Evolutionary conservation across 2,888 invertebrate species (phyloP).

Genomic region (Drosophila recens): DNA sequence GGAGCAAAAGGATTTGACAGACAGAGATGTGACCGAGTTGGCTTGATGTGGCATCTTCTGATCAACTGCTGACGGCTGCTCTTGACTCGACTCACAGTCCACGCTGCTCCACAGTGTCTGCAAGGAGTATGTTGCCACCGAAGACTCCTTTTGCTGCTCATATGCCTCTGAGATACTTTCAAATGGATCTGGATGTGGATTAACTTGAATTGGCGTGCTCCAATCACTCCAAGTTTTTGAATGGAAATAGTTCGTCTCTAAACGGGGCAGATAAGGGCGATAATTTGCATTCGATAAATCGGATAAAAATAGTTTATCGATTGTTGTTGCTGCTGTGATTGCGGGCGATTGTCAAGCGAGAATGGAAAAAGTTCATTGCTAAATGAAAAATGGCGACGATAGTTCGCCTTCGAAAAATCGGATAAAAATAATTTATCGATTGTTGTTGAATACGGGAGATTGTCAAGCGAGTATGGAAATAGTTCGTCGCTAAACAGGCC

Average conservation of each 20-base stretch:
- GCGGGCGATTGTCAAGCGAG: conserved; percentile 4
- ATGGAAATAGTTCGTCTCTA: conserved; percentile 39
- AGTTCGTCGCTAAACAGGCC: conserved; percentile 33
- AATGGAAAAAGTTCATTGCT: conserved; percentile 37
- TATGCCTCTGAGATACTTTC: conserved; percentile 38
- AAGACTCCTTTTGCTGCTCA: conserved; percentile 39
- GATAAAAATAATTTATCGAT: background rate
- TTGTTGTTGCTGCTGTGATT: conserved; percentile 1
- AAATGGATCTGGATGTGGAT: conserved; percentile 71
- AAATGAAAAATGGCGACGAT: conserved; percentile 7
- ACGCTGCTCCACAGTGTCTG: conserved; percentile 47
- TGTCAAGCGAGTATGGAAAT: conserved; percentile 16
- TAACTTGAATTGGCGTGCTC: conserved; percentile 49
- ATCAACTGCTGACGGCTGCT: conserved; percentile 22
- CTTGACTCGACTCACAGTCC: conserved; percentile 32
- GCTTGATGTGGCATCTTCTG: conserved; percentile 15
- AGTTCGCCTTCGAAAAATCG: conserved; percentile 15
- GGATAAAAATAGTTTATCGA: background rate
- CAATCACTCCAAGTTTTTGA: conserved; percentile 62
- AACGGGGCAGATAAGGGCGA: conserved; percentile 6
- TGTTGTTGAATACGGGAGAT: background rate
- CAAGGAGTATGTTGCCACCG: conserved; percentile 24
- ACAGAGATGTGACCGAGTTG: conserved; percentile 33
- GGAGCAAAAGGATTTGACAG: conserved; percentile 34
- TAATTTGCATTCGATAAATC: conserved; percentile 16